These are phyloP conservation scores for Lacerta agilis DNA, from an alignment of 2,797 vertebrate genomes.

Conservation along the genomic window DNA sequence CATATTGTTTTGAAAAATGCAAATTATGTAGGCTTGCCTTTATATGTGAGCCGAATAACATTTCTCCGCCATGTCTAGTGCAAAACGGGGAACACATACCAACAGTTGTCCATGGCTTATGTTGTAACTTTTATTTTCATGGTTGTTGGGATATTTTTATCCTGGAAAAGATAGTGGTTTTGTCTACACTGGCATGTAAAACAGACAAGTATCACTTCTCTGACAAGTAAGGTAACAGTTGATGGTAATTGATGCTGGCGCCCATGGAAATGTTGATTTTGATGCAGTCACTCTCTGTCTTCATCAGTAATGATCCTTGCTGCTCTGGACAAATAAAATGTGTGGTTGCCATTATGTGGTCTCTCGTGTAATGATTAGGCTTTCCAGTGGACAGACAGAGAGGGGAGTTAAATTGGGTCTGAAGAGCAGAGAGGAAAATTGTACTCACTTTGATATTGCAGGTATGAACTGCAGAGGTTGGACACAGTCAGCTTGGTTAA, in stretches of 20 bases:
- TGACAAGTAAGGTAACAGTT: conserved; percentile 37
- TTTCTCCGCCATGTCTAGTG: not conserved
- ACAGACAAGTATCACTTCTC: conserved; percentile 48
- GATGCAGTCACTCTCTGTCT: conserved; percentile 55
- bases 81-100: not conserved
- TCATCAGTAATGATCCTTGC: conserved; percentile 47
- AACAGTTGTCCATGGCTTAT: not conserved
- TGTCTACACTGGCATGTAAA: conserved; percentile 43
- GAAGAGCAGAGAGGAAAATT: not conserved
- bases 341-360: conserved; percentile 39
- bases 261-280: conserved; percentile 69
- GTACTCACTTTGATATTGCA: conserved; percentile 21
- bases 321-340: conserved; percentile 36
- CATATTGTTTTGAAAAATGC: too few relatives aligned
- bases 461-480: not conserved
- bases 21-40: too few relatives aligned
- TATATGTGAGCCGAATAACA: too few relatives aligned
- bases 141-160: conserved; percentile 20
- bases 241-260: conserved; percentile 68
- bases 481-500: not conserved
- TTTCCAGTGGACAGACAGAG: conserved; percentile 29
- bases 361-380: conserved; percentile 39
- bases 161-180: conserved; percentile 36
- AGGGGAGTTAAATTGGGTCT: conserved; percentile 38
- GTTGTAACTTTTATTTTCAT: conserved; percentile 19